Conservation (phyloP, 2,888 invertebrate species). For the Apotomis capreana region DNA sequence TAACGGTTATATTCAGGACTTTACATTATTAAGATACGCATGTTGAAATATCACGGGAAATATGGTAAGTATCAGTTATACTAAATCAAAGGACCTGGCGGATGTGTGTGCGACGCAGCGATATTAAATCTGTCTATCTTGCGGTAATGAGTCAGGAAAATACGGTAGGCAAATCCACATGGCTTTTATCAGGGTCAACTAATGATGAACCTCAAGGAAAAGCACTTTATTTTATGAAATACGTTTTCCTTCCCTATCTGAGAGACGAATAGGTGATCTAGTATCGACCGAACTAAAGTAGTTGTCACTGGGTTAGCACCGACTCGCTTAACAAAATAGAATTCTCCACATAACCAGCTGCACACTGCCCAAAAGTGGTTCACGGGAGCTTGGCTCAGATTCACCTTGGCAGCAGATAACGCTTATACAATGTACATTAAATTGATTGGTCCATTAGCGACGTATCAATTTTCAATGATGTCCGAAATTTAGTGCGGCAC, state of each 20-base stretch:
- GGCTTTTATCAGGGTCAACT: slow-evolving; percentile 3
- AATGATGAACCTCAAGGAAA: slow-evolving; percentile 4
- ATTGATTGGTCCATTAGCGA: slow-evolving; percentile 53
- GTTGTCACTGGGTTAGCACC: slow-evolving; percentile 45
- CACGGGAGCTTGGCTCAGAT: slow-evolving; percentile 46
- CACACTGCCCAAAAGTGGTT: slow-evolving; percentile 48
- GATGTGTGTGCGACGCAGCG: slow-evolving; percentile 14
- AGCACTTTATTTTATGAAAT: slow-evolving; percentile 14
- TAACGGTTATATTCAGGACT: slow-evolving; percentile 11
- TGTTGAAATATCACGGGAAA: slow-evolving; percentile 24
- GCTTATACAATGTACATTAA: slow-evolving; percentile 54
- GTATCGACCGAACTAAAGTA: slow-evolving; percentile 40
- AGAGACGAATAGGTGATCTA: slow-evolving; percentile 2
- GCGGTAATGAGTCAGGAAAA: slow-evolving; percentile 8
- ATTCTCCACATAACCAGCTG: slow-evolving; percentile 51
- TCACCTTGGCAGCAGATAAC: slow-evolving; percentile 37
- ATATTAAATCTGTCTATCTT: slow-evolving; percentile 16
- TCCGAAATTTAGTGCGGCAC: slow-evolving; percentile 15
- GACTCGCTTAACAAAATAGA: slow-evolving; percentile 44
- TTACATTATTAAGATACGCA: slow-evolving; percentile 12
- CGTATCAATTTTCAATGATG: slow-evolving; percentile 54
- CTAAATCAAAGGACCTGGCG: slow-evolving; percentile 21
- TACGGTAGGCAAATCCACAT: slow-evolving; percentile 4
- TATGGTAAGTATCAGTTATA: slow-evolving; percentile 19
- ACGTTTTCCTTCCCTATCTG: slow-evolving; percentile 28